These are phyloP conservation scores for Piliocolobus tephrosceles DNA, from an alignment of 2,113 vertebrate species.

Conservation along the genomic window DNA sequence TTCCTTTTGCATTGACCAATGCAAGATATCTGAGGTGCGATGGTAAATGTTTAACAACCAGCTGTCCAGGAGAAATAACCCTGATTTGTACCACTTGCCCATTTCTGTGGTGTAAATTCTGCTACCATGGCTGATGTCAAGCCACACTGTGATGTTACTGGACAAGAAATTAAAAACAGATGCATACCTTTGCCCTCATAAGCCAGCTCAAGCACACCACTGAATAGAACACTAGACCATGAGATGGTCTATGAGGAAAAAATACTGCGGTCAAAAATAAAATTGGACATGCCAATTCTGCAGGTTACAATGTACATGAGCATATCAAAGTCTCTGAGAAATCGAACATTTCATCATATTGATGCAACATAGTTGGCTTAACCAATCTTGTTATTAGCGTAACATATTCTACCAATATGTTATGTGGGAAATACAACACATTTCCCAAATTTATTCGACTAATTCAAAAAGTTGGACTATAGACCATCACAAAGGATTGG, in stretches of 20 bases:
- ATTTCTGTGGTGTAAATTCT: background rate
- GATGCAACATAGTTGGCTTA: background rate
- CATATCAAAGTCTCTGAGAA: background rate
- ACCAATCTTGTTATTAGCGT: too few relatives aligned
- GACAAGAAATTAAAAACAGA: background rate
- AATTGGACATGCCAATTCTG: background rate
- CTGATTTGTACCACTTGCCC: background rate
- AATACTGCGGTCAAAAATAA: background rate
- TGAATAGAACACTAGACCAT: background rate
- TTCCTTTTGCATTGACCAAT: background rate
- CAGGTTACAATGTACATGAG: background rate
- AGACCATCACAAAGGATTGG: too few relatives aligned
- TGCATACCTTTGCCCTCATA: background rate
- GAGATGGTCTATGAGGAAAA: background rate
- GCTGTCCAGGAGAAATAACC: background rate
- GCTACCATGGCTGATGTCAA: background rate
- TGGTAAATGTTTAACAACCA: background rate
- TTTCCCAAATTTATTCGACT: background rate
- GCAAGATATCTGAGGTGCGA: background rate
- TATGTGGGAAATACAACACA: too few relatives aligned
- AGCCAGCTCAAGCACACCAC: background rate
- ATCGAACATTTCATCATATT: too few relatives aligned
- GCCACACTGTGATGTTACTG: background rate
- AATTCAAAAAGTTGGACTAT: too few relatives aligned
- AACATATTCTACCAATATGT: too few relatives aligned